Conservation (phyloP, 2,888 invertebrate species). For the Sipha maydis region DNA sequence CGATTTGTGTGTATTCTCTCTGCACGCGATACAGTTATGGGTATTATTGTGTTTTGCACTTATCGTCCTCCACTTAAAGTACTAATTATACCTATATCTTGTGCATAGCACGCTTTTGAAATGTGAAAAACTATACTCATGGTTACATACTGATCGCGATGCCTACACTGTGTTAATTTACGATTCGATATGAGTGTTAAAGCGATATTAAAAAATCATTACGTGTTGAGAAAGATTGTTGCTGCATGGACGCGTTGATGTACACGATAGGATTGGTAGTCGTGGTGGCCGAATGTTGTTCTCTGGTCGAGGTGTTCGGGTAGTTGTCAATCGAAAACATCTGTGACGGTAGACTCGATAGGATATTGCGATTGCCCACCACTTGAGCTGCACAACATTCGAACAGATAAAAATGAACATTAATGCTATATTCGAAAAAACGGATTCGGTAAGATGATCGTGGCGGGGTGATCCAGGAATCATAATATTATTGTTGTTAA, state of each 20-base stretch:
- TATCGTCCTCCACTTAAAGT: no score
- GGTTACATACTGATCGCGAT: no score
- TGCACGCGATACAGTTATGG: no score
- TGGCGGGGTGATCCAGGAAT: no score
- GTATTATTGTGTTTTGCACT: no score
- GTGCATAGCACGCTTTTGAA: no score
- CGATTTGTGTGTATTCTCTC: no score
- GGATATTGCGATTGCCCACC: slow-evolving; percentile 27
- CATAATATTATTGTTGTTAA: no score
- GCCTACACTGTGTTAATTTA: no score
- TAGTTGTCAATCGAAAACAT: slow-evolving; percentile 30
- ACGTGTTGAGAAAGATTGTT: slow-evolving; percentile 41
- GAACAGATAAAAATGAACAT: neutral
- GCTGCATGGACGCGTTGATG: slow-evolving; percentile 39
- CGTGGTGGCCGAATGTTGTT: slow-evolving; percentile 30
- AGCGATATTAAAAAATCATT: neutral
- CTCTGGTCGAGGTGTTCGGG: slow-evolving; percentile 22
- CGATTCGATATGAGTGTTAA: no score
- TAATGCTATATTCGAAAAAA: neutral
- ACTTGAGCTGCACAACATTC: slow-evolving; percentile 29
- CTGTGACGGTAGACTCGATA: slow-evolving; percentile 21
- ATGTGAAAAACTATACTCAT: no score
- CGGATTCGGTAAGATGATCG: neutral
- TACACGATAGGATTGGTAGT: slow-evolving; percentile 25
- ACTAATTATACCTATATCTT: no score